Conservation (phyloP, 2,797 vertebrate species). For the Furcifer pardalis region DNA sequence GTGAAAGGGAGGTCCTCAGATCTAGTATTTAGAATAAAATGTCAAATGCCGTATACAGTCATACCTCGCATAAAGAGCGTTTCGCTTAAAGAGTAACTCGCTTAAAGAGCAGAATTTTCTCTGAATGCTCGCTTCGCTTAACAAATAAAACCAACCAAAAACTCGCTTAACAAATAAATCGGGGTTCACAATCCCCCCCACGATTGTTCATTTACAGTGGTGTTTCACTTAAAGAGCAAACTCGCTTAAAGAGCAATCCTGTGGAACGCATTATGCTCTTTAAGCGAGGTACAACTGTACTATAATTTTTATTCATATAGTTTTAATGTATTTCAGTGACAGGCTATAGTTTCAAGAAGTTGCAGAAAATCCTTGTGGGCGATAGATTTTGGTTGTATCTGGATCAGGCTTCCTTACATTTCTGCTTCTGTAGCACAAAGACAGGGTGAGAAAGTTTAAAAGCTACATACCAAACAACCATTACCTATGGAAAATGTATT, state of each 20-base stretch:
- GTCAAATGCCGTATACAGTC: conserved; percentile 66
- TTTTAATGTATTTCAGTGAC: conserved; percentile 50
- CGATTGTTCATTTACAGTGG: too few relatives aligned
- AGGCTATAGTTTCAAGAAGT: conserved; percentile 14
- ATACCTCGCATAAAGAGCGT: too few relatives aligned
- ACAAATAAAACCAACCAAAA: too few relatives aligned
- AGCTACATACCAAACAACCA: background rate
- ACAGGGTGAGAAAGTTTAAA: background rate
- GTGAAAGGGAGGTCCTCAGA: conserved; percentile 57
- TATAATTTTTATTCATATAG: conserved; percentile 50
- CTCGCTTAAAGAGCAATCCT: too few relatives aligned
- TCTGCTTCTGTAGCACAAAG: background rate
- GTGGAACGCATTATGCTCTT: too few relatives aligned
- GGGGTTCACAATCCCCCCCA: too few relatives aligned
- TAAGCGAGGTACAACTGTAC: too few relatives aligned
- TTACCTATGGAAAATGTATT: background rate
- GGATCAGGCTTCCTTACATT: conserved; percentile 25
- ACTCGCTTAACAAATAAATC: too few relatives aligned
- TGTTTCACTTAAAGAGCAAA: too few relatives aligned
- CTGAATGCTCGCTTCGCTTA: too few relatives aligned
- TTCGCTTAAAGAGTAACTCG: too few relatives aligned
- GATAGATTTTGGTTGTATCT: background rate
- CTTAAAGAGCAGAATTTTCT: too few relatives aligned
- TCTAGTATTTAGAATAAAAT: conserved; percentile 58
- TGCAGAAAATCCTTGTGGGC: conserved; percentile 35